Evolutionary conservation across 2,113 vertebrate genomes (phyloP).

Genomic region (Rhagologus leucostigma): DNA sequence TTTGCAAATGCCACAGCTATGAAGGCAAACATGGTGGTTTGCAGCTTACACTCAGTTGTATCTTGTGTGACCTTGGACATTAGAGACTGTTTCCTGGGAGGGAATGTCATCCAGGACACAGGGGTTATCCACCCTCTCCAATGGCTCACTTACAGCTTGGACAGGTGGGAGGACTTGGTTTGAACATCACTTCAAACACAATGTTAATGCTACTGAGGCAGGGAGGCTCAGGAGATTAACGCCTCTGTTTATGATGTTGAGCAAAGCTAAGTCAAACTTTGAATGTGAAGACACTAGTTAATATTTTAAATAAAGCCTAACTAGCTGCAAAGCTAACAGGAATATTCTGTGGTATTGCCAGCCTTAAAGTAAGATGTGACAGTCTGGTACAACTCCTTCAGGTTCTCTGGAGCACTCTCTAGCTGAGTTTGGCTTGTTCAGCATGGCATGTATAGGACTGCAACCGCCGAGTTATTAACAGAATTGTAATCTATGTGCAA

Average conservation of each 20-base stretch:
- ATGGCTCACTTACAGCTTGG: neutral
- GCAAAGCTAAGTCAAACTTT: slow-evolving; percentile 38
- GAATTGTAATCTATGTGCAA: neutral
- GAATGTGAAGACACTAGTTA: slow-evolving; percentile 21
- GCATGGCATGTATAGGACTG: neutral
- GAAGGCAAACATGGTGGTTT: neutral
- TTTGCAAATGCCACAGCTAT: neutral
- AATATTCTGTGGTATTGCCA: neutral
- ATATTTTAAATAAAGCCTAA: slow-evolving; percentile 15
- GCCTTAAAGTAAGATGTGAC: neutral
- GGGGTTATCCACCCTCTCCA: neutral
- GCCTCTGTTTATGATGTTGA: neutral
- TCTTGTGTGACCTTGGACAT: neutral
- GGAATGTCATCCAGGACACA: neutral
- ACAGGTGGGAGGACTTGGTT: neutral
- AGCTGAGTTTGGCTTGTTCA: neutral
- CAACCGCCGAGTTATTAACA: neutral
- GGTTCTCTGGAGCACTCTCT: slow-evolving; percentile 22
- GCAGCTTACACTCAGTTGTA: neutral
- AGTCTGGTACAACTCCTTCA: neutral
- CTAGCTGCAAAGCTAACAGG: neutral
- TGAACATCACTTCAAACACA: neutral
- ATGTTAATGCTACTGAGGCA: neutral
- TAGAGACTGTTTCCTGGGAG: neutral
- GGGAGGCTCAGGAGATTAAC: neutral